Base-by-base conservation (phyloP, 2,113 vertebrate genomes). In the Chloebia gouldiae region DNA sequence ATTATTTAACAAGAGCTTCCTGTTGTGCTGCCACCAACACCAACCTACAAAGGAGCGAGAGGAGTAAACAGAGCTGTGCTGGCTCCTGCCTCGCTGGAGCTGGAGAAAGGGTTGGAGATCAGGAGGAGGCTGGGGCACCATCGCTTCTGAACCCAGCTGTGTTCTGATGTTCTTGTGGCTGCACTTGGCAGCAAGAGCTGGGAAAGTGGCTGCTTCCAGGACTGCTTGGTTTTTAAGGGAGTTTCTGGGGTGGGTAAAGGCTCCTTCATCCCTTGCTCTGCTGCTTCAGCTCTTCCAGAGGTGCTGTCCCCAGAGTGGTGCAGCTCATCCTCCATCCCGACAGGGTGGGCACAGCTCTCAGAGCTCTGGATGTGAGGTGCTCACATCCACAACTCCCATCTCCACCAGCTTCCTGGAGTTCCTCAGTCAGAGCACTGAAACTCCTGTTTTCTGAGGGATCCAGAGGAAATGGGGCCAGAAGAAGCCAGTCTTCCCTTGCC, bases 1-100 rank as follows among this genome's bases (percentile, higher is more conserved):
- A 86, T 60, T 81, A 23, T 79, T 92, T 50, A 94, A 91, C 92
- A 44, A 64, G 93, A 93, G 93, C 90, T 96, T 96, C 92, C 92
- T 96, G 96, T 91, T 95, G 87, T 95, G 95, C 95, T 78, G 86
- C 83, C 83, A 73, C 86, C 89, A 20, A 37, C 80, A 16, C 11
- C 59, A 50, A 27, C 2, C 1, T 73, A 59, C 87, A 47, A 65
- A 91, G 92, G 88, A 88, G 94, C 68, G 47, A 61, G 63, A 0
- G 1, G 73, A 81, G 91, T 63, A 61, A 92, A 90, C 92, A 59
- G 91, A 69, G 84, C 84, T 53, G 68, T 11, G 63, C 80, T 91
- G 86, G 66, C 92, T 90, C 81, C 78, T 0, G 6, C 78, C 88
- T 78, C 2, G 0, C 75, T 75, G 81, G 2, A 16, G 57, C 37